Evolutionary conservation across 2,113 vertebrate species (phyloP).

Genomic region (Calcarius ornatus): DNA sequence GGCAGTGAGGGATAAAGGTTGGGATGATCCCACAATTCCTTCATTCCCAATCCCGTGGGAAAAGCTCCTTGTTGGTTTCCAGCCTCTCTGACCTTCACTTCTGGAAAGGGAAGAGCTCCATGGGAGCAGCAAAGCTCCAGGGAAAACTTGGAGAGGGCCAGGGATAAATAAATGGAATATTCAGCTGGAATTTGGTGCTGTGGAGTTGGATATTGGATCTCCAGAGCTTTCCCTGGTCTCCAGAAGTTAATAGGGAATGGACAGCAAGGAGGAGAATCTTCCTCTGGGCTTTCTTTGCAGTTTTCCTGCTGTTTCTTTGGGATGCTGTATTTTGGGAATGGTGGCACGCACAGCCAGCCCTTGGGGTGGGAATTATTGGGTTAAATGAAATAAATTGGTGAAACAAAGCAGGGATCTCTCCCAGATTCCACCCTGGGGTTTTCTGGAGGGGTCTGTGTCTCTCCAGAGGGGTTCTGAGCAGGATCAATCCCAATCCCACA

Average conservation of each 20-base stretch:
- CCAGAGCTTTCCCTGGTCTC: background rate
- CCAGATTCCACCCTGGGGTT: background rate
- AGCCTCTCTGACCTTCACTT: background rate
- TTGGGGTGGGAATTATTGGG: accelerated
- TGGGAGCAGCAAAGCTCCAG: background rate
- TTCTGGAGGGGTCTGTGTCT: accelerated
- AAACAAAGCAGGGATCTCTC: accelerated
- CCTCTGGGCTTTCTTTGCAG: background rate
- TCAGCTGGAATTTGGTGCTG: background rate
- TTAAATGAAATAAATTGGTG: background rate
- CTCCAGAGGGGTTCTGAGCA: background rate
- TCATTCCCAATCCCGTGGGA: background rate
- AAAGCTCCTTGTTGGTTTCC: background rate
- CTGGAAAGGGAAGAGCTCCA: background rate
- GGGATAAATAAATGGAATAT: background rate
- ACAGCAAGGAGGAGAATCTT: background rate
- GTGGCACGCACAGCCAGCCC: background rate
- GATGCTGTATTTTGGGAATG: background rate
- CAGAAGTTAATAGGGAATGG: background rate
- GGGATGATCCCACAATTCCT: background rate
- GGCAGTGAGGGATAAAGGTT: background rate
- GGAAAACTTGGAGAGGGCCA: background rate
- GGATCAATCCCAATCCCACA: accelerated
- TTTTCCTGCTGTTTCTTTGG: background rate
- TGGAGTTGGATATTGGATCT: background rate